Conservation (phyloP, 2,888 invertebrate species). For the Pheosia tremula region DNA sequence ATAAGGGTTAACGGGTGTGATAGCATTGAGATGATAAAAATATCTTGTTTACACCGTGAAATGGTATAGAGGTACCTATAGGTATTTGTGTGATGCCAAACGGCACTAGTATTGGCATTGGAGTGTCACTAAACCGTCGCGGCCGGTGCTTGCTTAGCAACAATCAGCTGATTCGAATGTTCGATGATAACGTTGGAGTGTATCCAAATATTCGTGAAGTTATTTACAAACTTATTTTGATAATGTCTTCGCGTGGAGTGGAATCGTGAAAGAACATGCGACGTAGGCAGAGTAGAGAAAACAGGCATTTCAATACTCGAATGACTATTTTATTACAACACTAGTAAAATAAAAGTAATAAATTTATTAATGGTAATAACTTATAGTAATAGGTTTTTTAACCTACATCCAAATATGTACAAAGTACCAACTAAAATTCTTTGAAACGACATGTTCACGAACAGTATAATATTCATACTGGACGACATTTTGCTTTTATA, state of each 20-base stretch:
- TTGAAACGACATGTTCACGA: too few relatives aligned
- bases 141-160: constrained; percentile 37
- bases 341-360: too few relatives aligned
- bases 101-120: constrained; percentile 54
- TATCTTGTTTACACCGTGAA: constrained; percentile 56
- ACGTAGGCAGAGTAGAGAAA: not conserved
- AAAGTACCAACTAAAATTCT: too few relatives aligned
- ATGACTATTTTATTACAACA: too few relatives aligned
- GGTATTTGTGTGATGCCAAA: constrained; percentile 56
- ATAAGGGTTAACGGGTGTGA: constrained; percentile 7
- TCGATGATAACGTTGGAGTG: constrained; percentile 29
- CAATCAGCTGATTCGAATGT: constrained; percentile 39
- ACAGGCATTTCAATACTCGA: too few relatives aligned
- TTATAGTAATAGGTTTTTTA: too few relatives aligned
- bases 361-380: too few relatives aligned
- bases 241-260: not conserved
- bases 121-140: constrained; percentile 23
- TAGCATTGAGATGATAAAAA: constrained; percentile 41
- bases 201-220: constrained; percentile 29
- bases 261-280: not conserved
- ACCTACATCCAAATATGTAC: too few relatives aligned
- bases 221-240: constrained; percentile 14
- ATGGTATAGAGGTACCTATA: constrained; percentile 27
- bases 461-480: too few relatives aligned
- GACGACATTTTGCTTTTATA: too few relatives aligned